A percentile compares a stretch with the other conserved stretches of the same genome.
Conservation (phyloP, 2,797 vertebrate species). For the Danio aesculapii region DNA sequence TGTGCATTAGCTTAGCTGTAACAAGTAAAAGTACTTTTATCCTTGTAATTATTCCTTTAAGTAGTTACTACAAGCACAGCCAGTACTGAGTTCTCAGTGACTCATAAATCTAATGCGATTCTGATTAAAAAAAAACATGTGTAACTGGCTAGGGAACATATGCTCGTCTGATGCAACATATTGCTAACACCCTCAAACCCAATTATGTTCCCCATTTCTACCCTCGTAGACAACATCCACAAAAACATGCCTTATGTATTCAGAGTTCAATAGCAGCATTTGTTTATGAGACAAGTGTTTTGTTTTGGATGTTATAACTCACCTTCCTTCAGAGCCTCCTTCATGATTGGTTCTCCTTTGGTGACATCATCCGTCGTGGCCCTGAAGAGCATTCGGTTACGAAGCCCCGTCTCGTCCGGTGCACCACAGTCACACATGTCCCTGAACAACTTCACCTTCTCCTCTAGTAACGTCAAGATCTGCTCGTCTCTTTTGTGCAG, state of each 20-base stretch:
- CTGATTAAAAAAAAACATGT: too few relatives aligned
- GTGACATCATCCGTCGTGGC: constrained; percentile 85
- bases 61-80: too few relatives aligned
- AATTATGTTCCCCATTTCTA: too few relatives aligned
- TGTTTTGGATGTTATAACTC: constrained; percentile 5
- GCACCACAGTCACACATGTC: constrained; percentile 82
- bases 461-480: constrained; percentile 86
- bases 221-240: too few relatives aligned
- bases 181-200: not conserved
- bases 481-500: constrained; percentile 90
- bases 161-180: constrained; percentile 16
- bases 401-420: constrained; percentile 77
- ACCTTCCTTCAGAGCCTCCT: constrained; percentile 89
- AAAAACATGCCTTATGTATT: not conserved
- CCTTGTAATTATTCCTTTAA: too few relatives aligned
- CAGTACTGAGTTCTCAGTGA: too few relatives aligned
- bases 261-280: not conserved
- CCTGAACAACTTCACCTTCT: constrained; percentile 89
- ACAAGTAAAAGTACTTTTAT: too few relatives aligned
- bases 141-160: not conserved
- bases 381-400: constrained; percentile 83
- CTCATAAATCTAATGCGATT: too few relatives aligned
- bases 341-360: constrained; percentile 89
- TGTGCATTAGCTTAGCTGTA: too few relatives aligned
- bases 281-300: too few relatives aligned